phyloP scores from a whole-genome alignment of 2,113 vertebrate genomes.

The Telmatochromis sp. region DNA sequence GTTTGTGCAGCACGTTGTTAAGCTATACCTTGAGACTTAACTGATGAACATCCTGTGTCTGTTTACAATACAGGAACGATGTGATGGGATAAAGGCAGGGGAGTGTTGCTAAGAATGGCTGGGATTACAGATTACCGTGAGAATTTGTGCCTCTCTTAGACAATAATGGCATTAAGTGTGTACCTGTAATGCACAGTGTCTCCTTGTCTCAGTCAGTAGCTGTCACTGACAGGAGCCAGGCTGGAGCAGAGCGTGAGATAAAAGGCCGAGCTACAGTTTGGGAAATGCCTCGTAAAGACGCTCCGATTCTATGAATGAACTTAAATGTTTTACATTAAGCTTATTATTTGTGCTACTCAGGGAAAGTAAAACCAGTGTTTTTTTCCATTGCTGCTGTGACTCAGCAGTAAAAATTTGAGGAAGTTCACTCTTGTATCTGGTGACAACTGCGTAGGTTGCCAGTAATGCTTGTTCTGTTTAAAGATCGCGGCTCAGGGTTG shows the following conservation, averaged over 20 bases:
- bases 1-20: not conserved
- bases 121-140: slow-evolving; percentile 72
- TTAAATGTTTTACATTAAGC: not conserved
- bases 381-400: slow-evolving; percentile 7
- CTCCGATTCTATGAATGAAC: not conserved
- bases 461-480: slow-evolving; percentile 28
- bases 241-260: not conserved
- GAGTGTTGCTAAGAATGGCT: slow-evolving; percentile 58
- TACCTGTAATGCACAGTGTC: not conserved
- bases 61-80: not conserved
- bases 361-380: not conserved
- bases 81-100: not conserved
- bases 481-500: slow-evolving; percentile 21
- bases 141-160: slow-evolving; percentile 33
- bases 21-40: not conserved
- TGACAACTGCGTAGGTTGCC: slow-evolving; percentile 19
- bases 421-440: slow-evolving; percentile 10
- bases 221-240: slow-evolving; percentile 12
- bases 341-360: not conserved
- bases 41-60: slow-evolving; percentile 1
- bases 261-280: not conserved
- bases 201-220: slow-evolving; percentile 26
- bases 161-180: slow-evolving; percentile 62
- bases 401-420: slow-evolving; percentile 14
- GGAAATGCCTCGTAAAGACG: not conserved